Conservation (phyloP, 64 coral and sea anemone genomes). For the Montipora foliosa region DNA sequence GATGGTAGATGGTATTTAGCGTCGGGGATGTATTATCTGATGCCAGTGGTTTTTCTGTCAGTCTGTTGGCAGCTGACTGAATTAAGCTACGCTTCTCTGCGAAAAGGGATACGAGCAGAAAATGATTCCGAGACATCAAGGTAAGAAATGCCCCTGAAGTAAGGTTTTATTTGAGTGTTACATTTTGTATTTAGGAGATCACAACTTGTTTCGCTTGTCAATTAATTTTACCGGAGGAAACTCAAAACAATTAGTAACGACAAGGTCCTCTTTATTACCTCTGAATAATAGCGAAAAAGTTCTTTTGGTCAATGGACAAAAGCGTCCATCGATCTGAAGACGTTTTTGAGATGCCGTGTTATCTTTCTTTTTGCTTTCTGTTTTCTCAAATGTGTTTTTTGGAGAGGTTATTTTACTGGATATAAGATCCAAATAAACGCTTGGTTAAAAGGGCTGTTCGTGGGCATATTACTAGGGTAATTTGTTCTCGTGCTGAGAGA, state of each 20-base stretch:
- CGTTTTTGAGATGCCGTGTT: too few species aligned
- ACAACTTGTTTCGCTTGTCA: too few species aligned
- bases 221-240: too few species aligned
- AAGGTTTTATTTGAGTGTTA: too few species aligned
- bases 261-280: too few species aligned
- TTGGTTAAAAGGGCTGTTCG: background rate
- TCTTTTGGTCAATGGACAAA: too few species aligned
- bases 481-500: background rate
- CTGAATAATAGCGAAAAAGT: too few species aligned
- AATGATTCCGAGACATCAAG: background rate
- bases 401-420: too few species aligned
- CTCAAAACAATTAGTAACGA: too few species aligned
- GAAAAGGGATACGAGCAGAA: background rate
- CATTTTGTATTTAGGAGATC: too few species aligned
- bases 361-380: too few species aligned
- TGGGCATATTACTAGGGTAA: background rate
- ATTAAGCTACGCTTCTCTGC: slow-evolving; percentile 10
- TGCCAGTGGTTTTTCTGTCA: slow-evolving; percentile 40
- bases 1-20: background rate
- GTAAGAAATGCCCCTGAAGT: background rate
- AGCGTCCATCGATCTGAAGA: too few species aligned
- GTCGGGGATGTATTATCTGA: slow-evolving; percentile 5
- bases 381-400: background rate
- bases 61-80: slow-evolving; percentile 36
- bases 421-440: background rate